A percentile compares a stretch with the other conserved stretches of the same genome.
phyloP scores from a whole-genome alignment of 2,797 vertebrate genomes.

The Anisognathus igniventris region DNA sequence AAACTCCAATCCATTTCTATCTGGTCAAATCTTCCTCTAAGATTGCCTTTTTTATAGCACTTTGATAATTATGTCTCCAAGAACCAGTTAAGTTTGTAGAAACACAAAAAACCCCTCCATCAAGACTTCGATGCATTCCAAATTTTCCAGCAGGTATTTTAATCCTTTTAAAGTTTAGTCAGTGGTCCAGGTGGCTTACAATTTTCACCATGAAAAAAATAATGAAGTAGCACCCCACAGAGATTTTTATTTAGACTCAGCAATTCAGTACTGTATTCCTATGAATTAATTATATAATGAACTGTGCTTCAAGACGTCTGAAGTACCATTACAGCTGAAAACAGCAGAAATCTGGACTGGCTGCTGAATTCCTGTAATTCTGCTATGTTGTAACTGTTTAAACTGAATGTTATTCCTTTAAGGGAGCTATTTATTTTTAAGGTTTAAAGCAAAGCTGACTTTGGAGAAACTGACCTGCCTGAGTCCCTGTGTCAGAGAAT shows the following conservation, averaged over 20 bases:
- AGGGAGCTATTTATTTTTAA: neutral
- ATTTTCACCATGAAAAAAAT: neutral
- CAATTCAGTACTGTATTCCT: neutral
- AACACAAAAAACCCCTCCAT: rapidly evolving
- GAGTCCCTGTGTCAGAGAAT: neutral
- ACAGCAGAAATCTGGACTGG: neutral
- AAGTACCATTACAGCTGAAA: neutral
- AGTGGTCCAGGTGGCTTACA: neutral
- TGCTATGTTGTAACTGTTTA: neutral
- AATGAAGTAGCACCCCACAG: neutral
- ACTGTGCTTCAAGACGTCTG: neutral
- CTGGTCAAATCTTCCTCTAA: neutral
- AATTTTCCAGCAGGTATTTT: neutral
- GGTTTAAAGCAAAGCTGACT: neutral
- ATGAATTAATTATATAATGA: neutral
- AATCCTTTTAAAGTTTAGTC: neutral
- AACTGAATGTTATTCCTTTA: neutral
- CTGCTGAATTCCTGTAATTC: neutral
- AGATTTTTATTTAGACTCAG: neutral
- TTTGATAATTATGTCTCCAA: neutral
- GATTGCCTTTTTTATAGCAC: neutral
- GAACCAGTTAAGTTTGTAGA: neutral
- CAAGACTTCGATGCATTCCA: neutral
- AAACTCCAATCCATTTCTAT: neutral
- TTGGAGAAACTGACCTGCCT: neutral